A percentile compares a stretch with the other conserved stretches of the same genome.
phyloP scores from a whole-genome alignment of 2,113 vertebrate species.

The Chaenogobius annularis region DNA sequence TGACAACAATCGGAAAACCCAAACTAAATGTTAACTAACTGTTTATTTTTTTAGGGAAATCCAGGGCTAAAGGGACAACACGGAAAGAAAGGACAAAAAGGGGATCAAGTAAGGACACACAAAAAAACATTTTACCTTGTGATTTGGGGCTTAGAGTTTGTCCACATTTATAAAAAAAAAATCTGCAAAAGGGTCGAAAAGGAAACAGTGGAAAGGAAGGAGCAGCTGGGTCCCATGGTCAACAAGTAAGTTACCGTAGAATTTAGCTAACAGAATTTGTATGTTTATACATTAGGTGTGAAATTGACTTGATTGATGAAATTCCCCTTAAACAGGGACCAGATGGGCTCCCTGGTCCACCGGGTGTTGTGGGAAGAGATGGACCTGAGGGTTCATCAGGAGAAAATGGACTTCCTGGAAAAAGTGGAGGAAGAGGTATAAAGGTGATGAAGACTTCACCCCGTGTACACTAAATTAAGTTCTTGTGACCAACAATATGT shows the following conservation, averaged over 20 bases:
- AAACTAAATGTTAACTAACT: conserved; percentile 23
- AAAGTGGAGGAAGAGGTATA: conserved; percentile 80
- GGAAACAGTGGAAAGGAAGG: conserved; percentile 85
- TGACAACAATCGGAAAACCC: no score
- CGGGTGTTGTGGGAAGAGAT: conserved; percentile 88
- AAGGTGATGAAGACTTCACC: conserved; percentile 72
- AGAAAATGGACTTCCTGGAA: conserved; percentile 82
- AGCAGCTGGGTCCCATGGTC: conserved; percentile 80
- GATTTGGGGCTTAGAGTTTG: background rate
- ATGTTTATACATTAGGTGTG: no score
- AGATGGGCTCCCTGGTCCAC: conserved; percentile 84
- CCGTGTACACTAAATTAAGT: background rate
- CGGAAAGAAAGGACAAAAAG: conserved; percentile 93
- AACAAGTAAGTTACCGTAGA: conserved; percentile 78
- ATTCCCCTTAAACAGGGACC: conserved; percentile 76
- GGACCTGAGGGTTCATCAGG: conserved; percentile 86
- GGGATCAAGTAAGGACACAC: conserved; percentile 84
- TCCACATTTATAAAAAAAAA: background rate
- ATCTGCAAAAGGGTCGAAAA: conserved; percentile 84
- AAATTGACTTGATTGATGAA: background rate
- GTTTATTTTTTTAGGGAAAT: conserved; percentile 81
- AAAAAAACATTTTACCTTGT: background rate
- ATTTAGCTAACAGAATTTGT: background rate
- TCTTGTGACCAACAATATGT: no score
- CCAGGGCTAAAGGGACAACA: conserved; percentile 84